Base-by-base conservation (phyloP, 1,140 invertebrate genomes). In the Stenopsyche tienmushanensis region DNA sequence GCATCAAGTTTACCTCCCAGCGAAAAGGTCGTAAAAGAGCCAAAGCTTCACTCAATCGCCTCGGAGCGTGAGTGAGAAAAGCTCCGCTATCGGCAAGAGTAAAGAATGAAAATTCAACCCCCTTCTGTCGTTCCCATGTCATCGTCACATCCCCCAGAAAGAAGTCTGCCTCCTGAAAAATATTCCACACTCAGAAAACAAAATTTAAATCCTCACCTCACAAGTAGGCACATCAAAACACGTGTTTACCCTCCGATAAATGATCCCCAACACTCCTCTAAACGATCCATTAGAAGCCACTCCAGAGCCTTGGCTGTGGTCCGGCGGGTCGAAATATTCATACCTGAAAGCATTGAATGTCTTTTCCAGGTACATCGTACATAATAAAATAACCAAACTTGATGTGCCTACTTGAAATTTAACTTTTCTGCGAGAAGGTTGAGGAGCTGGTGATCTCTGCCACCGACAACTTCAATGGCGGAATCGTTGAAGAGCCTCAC, bases 21-120 rank as follows among this genome's bases (percentile, higher is more conserved):
- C 84, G 83, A 71, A 89, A 89, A 2, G 88, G 87, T 63, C 87
- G 77, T 64, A 89, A 80, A 7, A 90, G 80, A 3, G 87, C 87
- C 9, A 88, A 72, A 1, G 87, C 87, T 73, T 90, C 87, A 68
- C 86, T 89, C 1, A 90, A 75, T 47, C 81, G 82, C 9, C 85
- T 82, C 0, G 87, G 87, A 0, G 87, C 85, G 67, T 88, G 87
- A 0, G 87, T 89, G 0, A 88, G 76, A 72, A 90, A 90, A 0
- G 87, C 86, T 9, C 86, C 87, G 45, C 85, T 88, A 70, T 90
- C 88, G 0, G 86, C 86, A 8, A 89, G 73, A 0, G 87, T 89
- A 44, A 88, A 78, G 71, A 89, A 89, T 0, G 87, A 87, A 75
- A 88, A 89, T 70, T 89, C 87, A 0, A 88, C 84, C 0, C 83